Base-by-base conservation (phyloP, 2,888 invertebrate genomes). In the Dasysyrphus albostriatus region DNA sequence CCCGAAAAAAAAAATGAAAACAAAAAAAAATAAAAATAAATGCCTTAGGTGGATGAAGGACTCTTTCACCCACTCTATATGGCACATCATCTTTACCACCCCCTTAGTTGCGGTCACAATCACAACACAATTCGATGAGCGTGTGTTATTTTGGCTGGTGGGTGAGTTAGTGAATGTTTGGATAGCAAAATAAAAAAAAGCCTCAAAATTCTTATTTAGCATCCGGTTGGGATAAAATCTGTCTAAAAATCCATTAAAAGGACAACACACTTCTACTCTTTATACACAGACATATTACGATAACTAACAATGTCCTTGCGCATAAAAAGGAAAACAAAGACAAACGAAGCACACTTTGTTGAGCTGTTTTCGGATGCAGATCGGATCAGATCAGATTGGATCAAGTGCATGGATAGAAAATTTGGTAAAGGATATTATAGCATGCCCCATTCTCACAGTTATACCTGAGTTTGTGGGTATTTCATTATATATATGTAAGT, bases 351-450 rank as follows among this genome's bases (percentile, higher is more conserved):
- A 29, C 14, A 65, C 37, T 72, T 29, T 24, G 65, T 65, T 58
- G 44, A 67, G 74, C 69, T 59, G 51, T 65, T 87, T 78, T 63
- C n/a, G 29, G 29, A 74, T 63, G 74, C 78, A 74, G 82, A 87
- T 78, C 78, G 51, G 75, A 75, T 81, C 85, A 54, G 81, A 81
- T 82, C 85, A 58, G 82, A 73, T 78, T 77, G 82, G 82, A 82
- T 82, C 82, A 82, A 82, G 74, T 85, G 76, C 61, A 85, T 44
- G 44, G 69, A 81, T 59, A 78, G 56, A 37, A 44, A 39, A 59
- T 32, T 42, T 34, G 44, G 14, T 49, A 74, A 47, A 56, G 42
- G 32, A 49, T 47, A 34, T 44, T 61, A 56, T 65, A 32, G 12
- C 29, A 44, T 29, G 42, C 9, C 37, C 37, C 51, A 12, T 37